phyloP scores from a whole-genome alignment of 1,140 invertebrate genomes.

The Penaeus japonicus region DNA sequence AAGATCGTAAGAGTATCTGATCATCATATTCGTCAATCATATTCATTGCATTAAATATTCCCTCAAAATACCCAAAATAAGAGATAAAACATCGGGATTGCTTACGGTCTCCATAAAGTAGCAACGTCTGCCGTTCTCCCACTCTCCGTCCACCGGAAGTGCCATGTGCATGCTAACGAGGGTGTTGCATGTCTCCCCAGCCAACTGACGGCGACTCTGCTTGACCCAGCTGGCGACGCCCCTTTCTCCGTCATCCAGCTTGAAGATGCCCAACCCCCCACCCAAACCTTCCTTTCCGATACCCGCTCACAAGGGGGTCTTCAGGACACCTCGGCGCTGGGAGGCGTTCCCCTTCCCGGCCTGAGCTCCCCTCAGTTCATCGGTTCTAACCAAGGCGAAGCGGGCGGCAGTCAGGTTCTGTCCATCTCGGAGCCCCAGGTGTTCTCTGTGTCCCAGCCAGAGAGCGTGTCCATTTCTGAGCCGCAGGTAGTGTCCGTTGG shows the following conservation, averaged over 20 bases:
- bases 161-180: slow-evolving; percentile 33
- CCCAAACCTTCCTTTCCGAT: neutral
- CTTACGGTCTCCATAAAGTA: neutral
- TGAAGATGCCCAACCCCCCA: neutral
- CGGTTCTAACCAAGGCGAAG: neutral
- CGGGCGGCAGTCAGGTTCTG: neutral
- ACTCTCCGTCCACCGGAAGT: neutral
- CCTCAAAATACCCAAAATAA: too few species aligned
- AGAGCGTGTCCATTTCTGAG: slow-evolving; percentile 3
- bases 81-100: neutral
- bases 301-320: neutral
- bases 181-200: slow-evolving; percentile 42
- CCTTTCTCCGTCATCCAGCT: neutral
- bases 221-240: neutral
- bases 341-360: neutral
- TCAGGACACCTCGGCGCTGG: neutral
- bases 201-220: slow-evolving; percentile 21
- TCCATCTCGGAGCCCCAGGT: neutral
- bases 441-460: slow-evolving; percentile 1
- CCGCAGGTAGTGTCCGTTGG: neutral
- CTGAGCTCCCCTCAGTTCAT: neutral
- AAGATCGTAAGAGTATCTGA: too few species aligned
- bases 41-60: too few species aligned
- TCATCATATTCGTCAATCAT: too few species aligned
- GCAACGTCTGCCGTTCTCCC: neutral